Conservation (phyloP, 1,140 invertebrate genomes). For the Plutomurus gul region DNA sequence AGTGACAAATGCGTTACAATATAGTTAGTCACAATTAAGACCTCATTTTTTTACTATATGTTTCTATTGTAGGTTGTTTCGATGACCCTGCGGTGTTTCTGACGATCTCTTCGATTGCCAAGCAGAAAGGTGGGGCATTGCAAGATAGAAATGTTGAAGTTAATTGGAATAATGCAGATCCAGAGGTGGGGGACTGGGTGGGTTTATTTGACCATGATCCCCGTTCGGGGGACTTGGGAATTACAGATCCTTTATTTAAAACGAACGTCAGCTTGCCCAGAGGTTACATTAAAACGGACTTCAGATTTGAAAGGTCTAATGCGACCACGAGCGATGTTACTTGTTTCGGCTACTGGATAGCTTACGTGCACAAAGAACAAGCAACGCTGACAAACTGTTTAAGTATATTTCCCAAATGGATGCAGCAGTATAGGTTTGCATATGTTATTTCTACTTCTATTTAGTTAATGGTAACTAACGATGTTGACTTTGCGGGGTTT, state of each 20-base stretch:
- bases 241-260: constrained; percentile 49
- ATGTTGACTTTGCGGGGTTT: neutral
- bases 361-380: constrained; percentile 60
- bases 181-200: constrained; percentile 55
- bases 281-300: constrained; percentile 50
- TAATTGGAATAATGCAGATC: constrained; percentile 47
- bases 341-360: constrained; percentile 61
- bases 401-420: constrained; percentile 69
- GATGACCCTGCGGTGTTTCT: constrained; percentile 45
- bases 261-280: constrained; percentile 39
- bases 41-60: neutral
- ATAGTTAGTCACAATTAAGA: no score
- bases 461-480: neutral
- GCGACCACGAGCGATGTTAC: constrained; percentile 45
- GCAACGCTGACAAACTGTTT: constrained; percentile 64
- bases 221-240: constrained; percentile 19
- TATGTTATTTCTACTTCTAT: no score
- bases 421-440: constrained; percentile 64
- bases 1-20: no score
- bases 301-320: constrained; percentile 41
- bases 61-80: constrained; percentile 47
- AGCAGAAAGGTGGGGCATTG: constrained; percentile 33
- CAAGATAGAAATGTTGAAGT: constrained; percentile 49
- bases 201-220: constrained; percentile 56
- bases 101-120: constrained; percentile 49